Base-by-base conservation (phyloP, 2,797 vertebrate genomes). In the Oreonectes daqikongensis region DNA sequence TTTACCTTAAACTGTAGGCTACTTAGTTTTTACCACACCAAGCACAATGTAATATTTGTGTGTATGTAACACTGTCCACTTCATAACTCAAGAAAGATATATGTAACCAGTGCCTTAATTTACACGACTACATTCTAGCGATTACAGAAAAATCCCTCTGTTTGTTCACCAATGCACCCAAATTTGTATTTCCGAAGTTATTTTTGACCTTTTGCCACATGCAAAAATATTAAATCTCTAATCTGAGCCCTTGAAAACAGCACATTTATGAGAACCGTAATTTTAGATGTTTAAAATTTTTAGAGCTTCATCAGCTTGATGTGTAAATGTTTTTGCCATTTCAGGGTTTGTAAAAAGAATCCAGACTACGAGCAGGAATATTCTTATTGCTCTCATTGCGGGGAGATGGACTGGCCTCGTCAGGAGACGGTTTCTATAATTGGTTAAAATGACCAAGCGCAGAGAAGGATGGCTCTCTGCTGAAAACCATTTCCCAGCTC, bases 401-500 rank as follows among this genome's bases (percentile, higher is more conserved):
- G 89, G 89, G 89, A 90, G 92, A 93, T 93, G 87, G 91, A 93
- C 93, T 90, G 86, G 86, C 77, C 87, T 90, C 89, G 89, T 92
- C 91, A 89, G 85, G 91, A 91, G 91, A 91, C 89, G 88, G 90
- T 91, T 91, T 91, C 90, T 90, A 89, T 94, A 94, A 94, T 93
- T 94, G 93, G 92, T 93, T 93, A 90, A 93, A 94, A 93, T 93
- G 93, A 93, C 92, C 92, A 90, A 90, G 91, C 90, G 91, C 89
- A 89, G 92, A 93, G 92, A 92, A 92, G 90, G 89, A 93, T 78
- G 66, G 72, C 77, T 82, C 90, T 90, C 91, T 89, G 89, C 90
- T 93, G 92, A 93, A 93, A 93, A 92, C 88, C 92, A 92, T 92
- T 93, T 94, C 93, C 92, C 92, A 93, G 92, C 92, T 90, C 91